Percentiles rank a stretch among this genome's conserved stretches.
phyloP scores from a whole-genome alignment of 2,797 vertebrate genomes.

The Okamejei kenojei region DNA sequence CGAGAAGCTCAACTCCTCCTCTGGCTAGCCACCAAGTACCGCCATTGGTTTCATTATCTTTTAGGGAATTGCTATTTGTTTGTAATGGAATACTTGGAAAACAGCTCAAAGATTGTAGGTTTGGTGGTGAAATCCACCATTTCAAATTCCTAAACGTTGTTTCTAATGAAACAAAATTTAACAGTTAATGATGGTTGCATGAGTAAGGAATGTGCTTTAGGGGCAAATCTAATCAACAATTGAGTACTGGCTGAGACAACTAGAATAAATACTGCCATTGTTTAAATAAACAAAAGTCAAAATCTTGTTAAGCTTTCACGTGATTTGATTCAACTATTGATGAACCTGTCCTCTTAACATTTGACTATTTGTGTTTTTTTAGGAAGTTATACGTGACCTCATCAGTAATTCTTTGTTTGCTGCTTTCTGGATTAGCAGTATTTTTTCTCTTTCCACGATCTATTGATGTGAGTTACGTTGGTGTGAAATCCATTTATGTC shows the following conservation, averaged over 20 bases:
- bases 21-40: no score
- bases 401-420: conserved; percentile 80
- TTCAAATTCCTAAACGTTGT: no score
- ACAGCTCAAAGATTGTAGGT: not conserved
- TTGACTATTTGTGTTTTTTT: conserved; percentile 39
- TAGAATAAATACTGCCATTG: not conserved
- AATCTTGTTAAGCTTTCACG: not conserved
- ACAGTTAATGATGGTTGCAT: not conserved
- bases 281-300: not conserved
- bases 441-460: conserved; percentile 95
- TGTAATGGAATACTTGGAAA: no score
- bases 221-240: not conserved
- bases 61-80: no score
- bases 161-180: not conserved
- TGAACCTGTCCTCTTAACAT: not conserved
- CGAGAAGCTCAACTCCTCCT: no score
- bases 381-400: conserved; percentile 94
- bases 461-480: conserved; percentile 84
- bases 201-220: not conserved
- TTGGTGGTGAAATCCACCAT: no score
- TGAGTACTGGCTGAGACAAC: not conserved
- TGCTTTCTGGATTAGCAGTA: conserved; percentile 85
- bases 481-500: conserved; percentile 87
- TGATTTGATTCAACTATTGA: not conserved
- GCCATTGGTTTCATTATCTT: no score